A percentile compares a stretch with the other conserved stretches of the same genome.
Conservation (phyloP, 2,797 vertebrate species). For the Danio choprae region DNA sequence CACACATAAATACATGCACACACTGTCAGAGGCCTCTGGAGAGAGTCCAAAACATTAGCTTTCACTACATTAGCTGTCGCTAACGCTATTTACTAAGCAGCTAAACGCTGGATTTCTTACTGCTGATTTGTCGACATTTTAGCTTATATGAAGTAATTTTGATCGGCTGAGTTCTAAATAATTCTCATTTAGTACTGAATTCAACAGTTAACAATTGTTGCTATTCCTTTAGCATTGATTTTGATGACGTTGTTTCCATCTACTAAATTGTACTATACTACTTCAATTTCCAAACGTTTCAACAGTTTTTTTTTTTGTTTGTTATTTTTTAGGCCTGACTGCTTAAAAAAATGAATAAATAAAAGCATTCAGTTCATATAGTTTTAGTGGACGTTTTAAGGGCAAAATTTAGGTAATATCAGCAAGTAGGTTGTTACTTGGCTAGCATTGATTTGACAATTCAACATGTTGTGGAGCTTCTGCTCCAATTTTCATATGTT, state of each 20-base stretch:
- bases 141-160: neutral
- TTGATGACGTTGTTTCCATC: neutral
- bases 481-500: neutral
- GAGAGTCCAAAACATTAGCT: slow-evolving; percentile 14
- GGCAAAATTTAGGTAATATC: too few species aligned
- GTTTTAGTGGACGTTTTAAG: too few species aligned
- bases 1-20: neutral
- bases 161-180: neutral
- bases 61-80: neutral
- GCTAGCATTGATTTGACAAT: neutral
- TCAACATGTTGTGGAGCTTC: neutral
- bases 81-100: neutral
- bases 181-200: neutral
- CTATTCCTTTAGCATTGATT: neutral
- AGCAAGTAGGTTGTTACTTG: neutral
- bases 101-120: neutral
- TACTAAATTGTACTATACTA: neutral
- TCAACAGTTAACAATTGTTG: neutral
- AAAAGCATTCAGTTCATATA: too few species aligned
- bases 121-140: neutral
- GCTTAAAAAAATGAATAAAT: too few species aligned
- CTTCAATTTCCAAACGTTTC: too few species aligned
- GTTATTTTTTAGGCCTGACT: too few species aligned
- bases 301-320: neutral
- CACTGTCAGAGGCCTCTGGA: neutral